Evolutionary conservation across 2,113 vertebrate genomes (phyloP).

Genomic region (Cathartes aura): DNA sequence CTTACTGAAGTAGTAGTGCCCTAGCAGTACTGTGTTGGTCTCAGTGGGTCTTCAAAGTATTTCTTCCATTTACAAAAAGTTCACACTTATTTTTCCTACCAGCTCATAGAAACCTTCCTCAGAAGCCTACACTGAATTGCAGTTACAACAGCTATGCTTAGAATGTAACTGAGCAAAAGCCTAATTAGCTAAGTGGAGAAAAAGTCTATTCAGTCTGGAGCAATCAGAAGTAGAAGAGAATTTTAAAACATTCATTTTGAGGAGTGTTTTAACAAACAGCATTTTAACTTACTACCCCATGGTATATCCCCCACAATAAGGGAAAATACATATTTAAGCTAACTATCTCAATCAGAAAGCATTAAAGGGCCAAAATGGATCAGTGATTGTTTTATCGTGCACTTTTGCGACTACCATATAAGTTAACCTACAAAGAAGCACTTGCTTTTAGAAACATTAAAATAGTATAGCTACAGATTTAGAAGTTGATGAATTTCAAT

Average conservation of each 20-base stretch:
- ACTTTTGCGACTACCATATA: not conserved
- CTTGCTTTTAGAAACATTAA: not conserved
- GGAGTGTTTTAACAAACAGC: not conserved
- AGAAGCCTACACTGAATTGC: not conserved
- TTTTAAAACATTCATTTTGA: not conserved
- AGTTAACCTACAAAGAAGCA: not conserved
- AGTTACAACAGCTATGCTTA: not conserved
- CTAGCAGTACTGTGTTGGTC: not conserved
- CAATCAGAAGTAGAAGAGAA: not conserved
- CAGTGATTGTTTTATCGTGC: not conserved
- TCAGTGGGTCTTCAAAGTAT: not conserved
- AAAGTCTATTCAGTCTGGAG: not conserved
- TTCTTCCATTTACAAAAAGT: not conserved
- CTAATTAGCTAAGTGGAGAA: not conserved
- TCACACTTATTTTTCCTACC: not conserved
- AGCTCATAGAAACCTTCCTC: not conserved
- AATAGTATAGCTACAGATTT: not conserved
- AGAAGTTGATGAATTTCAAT: not conserved
- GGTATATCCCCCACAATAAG: not conserved
- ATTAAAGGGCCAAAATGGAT: not conserved
- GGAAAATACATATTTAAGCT: not conserved
- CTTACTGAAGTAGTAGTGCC: not conserved
- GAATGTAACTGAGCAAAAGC: not conserved
- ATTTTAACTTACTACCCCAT: not conserved
- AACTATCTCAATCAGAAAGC: not conserved